phyloP scores from a whole-genome alignment of 2,797 vertebrate species.

The Sebastes aleutianus region DNA sequence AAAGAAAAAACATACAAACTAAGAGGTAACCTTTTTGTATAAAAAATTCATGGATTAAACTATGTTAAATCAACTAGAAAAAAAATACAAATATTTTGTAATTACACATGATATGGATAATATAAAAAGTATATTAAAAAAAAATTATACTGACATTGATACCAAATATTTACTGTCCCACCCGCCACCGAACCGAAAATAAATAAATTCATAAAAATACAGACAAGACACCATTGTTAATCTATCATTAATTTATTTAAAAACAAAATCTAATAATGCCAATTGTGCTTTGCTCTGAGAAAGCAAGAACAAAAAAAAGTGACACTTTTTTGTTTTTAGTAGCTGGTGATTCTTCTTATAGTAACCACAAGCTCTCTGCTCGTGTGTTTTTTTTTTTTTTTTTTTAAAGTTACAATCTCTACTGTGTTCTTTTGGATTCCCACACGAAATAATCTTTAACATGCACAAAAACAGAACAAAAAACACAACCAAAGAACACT shows the following conservation, averaged over 20 bases:
- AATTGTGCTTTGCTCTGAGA: constrained; percentile 73
- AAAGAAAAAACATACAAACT: background rate
- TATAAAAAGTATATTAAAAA: no score
- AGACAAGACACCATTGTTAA: constrained; percentile 41
- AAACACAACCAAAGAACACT: constrained; percentile 57
- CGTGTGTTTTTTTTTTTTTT: constrained; percentile 5
- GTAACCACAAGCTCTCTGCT: constrained; percentile 49
- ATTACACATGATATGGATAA: background rate
- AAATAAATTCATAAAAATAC: constrained; percentile 4
- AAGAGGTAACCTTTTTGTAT: background rate
- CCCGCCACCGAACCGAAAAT: no score
- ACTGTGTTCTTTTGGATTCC: constrained; percentile 50
- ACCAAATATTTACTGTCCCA: no score
- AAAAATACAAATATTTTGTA: no score
- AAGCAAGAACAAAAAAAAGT: constrained; percentile 67
- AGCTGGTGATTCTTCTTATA: constrained; percentile 74
- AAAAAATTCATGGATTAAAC: background rate
- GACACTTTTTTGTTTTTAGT: constrained; percentile 44
- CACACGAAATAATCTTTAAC: constrained; percentile 60
- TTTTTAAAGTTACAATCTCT: constrained; percentile 54
- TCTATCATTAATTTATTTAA: constrained; percentile 81
- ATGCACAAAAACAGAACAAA: constrained; percentile 67
- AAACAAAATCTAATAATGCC: constrained; percentile 75
- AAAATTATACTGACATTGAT: no score
- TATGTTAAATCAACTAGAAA: background rate